Percentiles rank a stretch among this genome's conserved stretches.
Conservation (phyloP, 2,113 vertebrate species). For the Perognathus longimembris region DNA sequence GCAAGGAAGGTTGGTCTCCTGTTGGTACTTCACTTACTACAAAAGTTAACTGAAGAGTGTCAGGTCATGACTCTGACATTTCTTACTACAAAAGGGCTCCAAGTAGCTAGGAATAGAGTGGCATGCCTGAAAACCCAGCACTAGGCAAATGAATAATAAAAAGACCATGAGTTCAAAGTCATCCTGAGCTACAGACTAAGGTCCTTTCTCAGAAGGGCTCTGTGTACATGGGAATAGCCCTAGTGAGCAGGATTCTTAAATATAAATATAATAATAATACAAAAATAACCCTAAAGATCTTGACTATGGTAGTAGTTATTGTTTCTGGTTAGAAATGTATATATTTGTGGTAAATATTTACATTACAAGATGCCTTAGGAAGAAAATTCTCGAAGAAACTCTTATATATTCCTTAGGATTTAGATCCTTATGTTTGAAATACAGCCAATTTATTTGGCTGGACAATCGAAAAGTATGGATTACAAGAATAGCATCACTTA, state of each 20-base stretch:
- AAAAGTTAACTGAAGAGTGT: neutral
- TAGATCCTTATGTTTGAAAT: neutral
- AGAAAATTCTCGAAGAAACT: slow-evolving; percentile 37
- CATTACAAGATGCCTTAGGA: neutral
- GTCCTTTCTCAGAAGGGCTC: no score
- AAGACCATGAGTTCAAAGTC: no score
- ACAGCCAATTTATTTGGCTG: neutral
- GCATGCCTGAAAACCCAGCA: no score
- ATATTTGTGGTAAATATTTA: neutral
- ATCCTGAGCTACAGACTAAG: no score
- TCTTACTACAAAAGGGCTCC: neutral
- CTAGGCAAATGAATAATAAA: no score
- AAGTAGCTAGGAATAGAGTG: no score
- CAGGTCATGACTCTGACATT: slow-evolving; percentile 3
- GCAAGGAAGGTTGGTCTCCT: neutral
- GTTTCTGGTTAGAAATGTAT: neutral
- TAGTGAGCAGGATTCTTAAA: neutral
- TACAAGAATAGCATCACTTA: neutral
- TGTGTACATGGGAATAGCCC: no score
- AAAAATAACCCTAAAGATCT: neutral
- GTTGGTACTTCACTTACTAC: neutral
- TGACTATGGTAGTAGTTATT: neutral
- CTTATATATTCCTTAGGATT: neutral
- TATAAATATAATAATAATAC: no score
- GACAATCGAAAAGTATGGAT: neutral